phyloP scores from a whole-genome alignment of 2,888 invertebrate species.

The Drosophila algonquin region DNA sequence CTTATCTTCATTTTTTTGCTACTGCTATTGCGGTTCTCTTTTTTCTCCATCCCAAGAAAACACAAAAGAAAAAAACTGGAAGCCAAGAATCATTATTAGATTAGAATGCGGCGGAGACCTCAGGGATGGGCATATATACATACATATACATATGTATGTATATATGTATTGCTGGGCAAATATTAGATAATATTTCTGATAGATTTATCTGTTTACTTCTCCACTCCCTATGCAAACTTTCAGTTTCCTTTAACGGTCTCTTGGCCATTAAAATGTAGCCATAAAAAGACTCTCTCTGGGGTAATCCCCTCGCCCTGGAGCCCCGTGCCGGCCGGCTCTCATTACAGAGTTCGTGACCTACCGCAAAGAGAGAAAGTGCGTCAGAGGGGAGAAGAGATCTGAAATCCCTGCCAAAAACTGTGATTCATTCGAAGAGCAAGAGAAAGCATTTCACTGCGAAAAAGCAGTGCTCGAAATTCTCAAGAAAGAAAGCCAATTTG shows the following conservation, averaged over 20 bases:
- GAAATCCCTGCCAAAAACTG: neutral
- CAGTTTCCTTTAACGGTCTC: conserved; percentile 6
- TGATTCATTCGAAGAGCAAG: conserved; percentile 19
- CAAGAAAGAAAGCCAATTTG: conserved; percentile 20
- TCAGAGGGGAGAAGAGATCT: conserved; percentile 21
- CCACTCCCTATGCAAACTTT: neutral
- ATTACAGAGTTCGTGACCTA: conserved; percentile 46
- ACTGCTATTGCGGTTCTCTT: conserved; percentile 51
- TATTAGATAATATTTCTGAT: conserved; percentile 21
- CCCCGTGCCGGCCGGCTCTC: conserved; percentile 30
- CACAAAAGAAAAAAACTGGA: conserved; percentile 8
- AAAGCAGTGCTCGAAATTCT: neutral
- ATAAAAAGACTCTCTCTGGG: conserved; percentile 26
- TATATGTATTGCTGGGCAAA: conserved; percentile 1
- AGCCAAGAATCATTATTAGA: conserved; percentile 54
- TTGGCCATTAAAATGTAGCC: conserved; percentile 28
- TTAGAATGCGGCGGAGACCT: conserved; percentile 51
- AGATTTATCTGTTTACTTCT: conserved; percentile 1
- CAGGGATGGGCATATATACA: neutral
- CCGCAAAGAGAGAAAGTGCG: conserved; percentile 26
- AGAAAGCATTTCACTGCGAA: conserved; percentile 1
- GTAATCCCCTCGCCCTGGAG: conserved; percentile 12
- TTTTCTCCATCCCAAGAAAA: conserved; percentile 13
- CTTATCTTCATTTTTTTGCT: conserved; percentile 49
- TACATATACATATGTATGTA: too few species aligned